Evolutionary conservation across 2,888 invertebrate species (phyloP).

Genomic region (Thymelicus lineola): DNA sequence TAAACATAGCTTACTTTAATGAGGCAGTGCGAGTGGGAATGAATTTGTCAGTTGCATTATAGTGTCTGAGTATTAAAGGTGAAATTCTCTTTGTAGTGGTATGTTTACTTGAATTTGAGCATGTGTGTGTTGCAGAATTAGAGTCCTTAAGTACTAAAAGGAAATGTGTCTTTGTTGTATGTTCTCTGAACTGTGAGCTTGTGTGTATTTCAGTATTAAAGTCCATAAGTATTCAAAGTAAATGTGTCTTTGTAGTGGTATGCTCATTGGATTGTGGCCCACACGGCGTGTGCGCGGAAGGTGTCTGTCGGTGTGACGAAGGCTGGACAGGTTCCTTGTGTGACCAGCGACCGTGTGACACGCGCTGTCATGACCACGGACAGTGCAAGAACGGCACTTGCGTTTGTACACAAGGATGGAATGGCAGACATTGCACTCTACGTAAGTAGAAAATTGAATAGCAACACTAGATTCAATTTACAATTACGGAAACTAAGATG

Average conservation of each 20-base stretch:
- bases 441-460: slow-evolving; percentile 87
- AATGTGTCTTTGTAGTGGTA: slow-evolving; percentile 85
- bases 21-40: background rate
- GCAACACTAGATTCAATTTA: slow-evolving; percentile 14
- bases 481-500: background rate
- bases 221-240: too few species aligned
- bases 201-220: too few species aligned
- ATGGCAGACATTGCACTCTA: slow-evolving; percentile 98
- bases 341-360: slow-evolving; percentile 96
- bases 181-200: slow-evolving; percentile 93
- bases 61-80: background rate
- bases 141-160: too few species aligned
- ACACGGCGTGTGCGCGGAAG: slow-evolving; percentile 97
- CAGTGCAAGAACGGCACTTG: slow-evolving; percentile 99
- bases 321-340: slow-evolving; percentile 98
- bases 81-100: slow-evolving; percentile 85
- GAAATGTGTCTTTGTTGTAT: slow-evolving; percentile 85
- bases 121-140: too few species aligned
- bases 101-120: slow-evolving; percentile 90
- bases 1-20: background rate
- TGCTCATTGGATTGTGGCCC: slow-evolving; percentile 97
- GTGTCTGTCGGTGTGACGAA: slow-evolving; percentile 95
- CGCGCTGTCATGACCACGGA: slow-evolving; percentile 96
- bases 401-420: slow-evolving; percentile 99
- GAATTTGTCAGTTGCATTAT: background rate